Evolutionary conservation across 2,113 vertebrate genomes (phyloP), one percentile per base, ranked within the genome.

Genomic region (Anoura caudifer): DNA sequence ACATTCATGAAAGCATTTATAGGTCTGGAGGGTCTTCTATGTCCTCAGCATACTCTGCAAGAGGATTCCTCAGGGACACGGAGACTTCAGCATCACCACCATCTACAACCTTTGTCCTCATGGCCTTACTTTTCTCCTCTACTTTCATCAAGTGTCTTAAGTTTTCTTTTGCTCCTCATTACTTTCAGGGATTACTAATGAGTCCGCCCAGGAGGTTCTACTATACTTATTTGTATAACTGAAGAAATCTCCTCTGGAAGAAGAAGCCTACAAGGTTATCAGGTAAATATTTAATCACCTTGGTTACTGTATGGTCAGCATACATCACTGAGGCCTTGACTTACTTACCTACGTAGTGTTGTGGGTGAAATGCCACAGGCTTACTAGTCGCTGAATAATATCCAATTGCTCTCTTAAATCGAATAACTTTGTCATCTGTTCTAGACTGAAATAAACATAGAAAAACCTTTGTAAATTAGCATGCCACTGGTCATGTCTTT

Each of bases 331-430:
- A 81, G 63, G 38, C 52, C 77, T 80, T 70, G 56, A 70, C 70
- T 76, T 94, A 99, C 98, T 98, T 98, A 99, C 99, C 98, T 97
- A 98, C 97, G 96, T 99, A 99, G 98, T 98, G 99, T 97, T 98
- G 98, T 97, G 98, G 98, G 98, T 98, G 98, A 98, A 98, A 99
- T 98, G 98, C 98, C 93, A 98, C 98, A 95, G 99, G 98, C 95
- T 98, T 99, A 98, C 99, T 99, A 98, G 99, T 99, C 90, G 98
- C 98, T 77, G 99, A 99, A 97, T 99, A 99, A 98, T 99, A 99
- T 96, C 99, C 99, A 98, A 99, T 99, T 26, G 99, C 99, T 98
- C 98, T 99, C 99, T 99, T 99, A 98, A 99, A 99, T 94, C 99
- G 99, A 97, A 99, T 98, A 95, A 99, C 98, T 99, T 99, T 99